Evolutionary conservation across 2,113 vertebrate species (phyloP), one percentile per base, ranked within the genome.

Genomic region (Melanostigma gelatinosum): DNA sequence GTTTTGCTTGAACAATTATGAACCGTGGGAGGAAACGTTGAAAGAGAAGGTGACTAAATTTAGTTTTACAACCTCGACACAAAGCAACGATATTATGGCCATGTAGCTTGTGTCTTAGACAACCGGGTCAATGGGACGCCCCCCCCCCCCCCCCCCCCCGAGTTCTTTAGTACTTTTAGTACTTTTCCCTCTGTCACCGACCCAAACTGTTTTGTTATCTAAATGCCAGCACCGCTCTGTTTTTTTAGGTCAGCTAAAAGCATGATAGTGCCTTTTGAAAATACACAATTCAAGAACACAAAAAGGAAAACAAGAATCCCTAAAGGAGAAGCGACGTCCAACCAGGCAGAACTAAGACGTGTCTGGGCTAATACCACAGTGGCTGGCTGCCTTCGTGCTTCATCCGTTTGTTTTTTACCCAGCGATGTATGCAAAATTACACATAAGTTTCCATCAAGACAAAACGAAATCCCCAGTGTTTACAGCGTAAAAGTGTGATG

Each of bases 261-360:
- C 44, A 80, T 62, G 29, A 86, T 58, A 75, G 34, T 42, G 68
- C 52, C 64, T 82, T 63, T 60, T 65, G 60, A 71, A 85, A 80
- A 82, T 70, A 40, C 13, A 67, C 4, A 8, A 66, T 71, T 60
- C 52, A 4, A 46, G 20, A 55, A 67, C 24, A 72, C 52, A 62
- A 32, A 74, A 29, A 82, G 44, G 57, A 57, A 87, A 67, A 64
- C 48, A 64, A 42, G 42, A 73, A 27, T 76, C 76, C 79, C 79
- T 82, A 11, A 46, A 84, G 81, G 76, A 63, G 29, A 38, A 78
- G 24, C 22, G 27, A 44, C 10, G 62, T 38, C 62, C 64, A 73
- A 52, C 38, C 79, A 78, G 77, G 83, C 81, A 83, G 83, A 84
- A 86, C 46, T 85, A 78, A 77, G 67, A 58, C 55, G 42, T 75